Base-by-base conservation (phyloP, 1,140 invertebrate genomes). In the Caenorhabditis tropicalis region DNA sequence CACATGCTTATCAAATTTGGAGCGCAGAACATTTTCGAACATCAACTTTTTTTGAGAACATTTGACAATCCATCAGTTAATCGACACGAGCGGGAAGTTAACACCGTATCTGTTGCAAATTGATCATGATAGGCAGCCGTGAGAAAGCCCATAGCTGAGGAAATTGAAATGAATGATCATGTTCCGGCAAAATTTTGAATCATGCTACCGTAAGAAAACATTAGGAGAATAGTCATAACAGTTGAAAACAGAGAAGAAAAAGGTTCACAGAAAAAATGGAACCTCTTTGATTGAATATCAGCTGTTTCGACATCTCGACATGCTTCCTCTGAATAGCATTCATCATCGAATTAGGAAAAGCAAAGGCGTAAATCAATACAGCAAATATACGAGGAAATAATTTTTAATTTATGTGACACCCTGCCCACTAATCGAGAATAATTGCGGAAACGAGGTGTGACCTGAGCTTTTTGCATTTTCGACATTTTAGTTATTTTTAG, bases 1-100 rank as follows among this genome's bases (percentile, higher is more conserved):
- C 58, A 74, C 65, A 74, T 74, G 65, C 65, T 74, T 74, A 74
- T 74, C 65, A 74, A 74, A 74, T 74, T 74, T 74, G n/a, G 65
- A 74, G 65, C 65, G 65, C 9, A 74, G 36, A n/a, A 74, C 12
- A n/a, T 43, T 74, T 46, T 43, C 12, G 65, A 74, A 74, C 65
- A 74, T 74, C 65, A 74, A n/a, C 12, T 43, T 74, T 43, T 74
- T 74, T 74, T 74, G n/a, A 43, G n/a, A 74, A 74, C 3, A 74
- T 33, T 65, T 27, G 24, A 65, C 36, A 12, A 36, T 21, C 33
- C 21, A n/a, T 74, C 65, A 21, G n/a, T 36, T 31, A 65, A 65
- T 65, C 7, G 33, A 65, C 53, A 56, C 29, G 27, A 21, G 16
- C 58, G 16, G 12, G 65, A 74, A 74, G 12, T 21, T 5, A 74